These are phyloP conservation scores for Drosophila bunnanda DNA, from an alignment of 2,888 invertebrate species.

Conservation along the genomic window DNA sequence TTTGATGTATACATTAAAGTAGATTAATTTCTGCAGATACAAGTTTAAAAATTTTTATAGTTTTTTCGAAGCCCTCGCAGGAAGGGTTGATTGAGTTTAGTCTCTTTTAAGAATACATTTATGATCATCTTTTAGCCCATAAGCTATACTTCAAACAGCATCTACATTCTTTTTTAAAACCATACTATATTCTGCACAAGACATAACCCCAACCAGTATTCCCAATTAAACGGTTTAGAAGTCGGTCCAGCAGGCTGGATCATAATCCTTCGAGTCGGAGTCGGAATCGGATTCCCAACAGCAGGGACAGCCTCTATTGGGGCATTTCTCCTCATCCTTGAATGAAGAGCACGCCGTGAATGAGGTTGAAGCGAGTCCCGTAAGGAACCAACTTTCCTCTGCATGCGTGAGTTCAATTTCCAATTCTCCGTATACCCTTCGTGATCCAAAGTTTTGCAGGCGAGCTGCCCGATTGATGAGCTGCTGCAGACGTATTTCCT, in stretches of 20 bases:
- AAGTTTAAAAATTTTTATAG: not conserved
- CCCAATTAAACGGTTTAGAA: constrained; percentile 8
- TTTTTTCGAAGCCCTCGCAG: too few relatives aligned
- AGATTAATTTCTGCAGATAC: not conserved
- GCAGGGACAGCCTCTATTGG: not conserved
- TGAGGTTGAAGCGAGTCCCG: constrained; percentile 13
- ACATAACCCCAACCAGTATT: not conserved
- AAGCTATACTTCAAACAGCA: not conserved
- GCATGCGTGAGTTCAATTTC: constrained; percentile 69
- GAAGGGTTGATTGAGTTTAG: not conserved
- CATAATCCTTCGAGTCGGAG: constrained; percentile 2
- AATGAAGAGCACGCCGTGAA: not conserved
- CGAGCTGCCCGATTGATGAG: constrained; percentile 71
- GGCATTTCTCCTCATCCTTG: not conserved
- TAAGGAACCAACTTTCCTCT: constrained; percentile 64
- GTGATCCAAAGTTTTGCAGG: constrained; percentile 79
- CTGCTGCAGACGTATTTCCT: constrained; percentile 69
- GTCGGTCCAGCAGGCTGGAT: constrained; percentile 3
- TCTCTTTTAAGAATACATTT: not conserved
- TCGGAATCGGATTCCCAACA: not conserved
- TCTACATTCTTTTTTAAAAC: not conserved
- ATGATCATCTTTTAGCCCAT: not conserved
- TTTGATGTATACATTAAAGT: not conserved
- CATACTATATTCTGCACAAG: not conserved
- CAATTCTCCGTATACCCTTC: constrained; percentile 66